phyloP scores from a whole-genome alignment of 2,797 vertebrate genomes.

The Hafferia zeledoni region DNA sequence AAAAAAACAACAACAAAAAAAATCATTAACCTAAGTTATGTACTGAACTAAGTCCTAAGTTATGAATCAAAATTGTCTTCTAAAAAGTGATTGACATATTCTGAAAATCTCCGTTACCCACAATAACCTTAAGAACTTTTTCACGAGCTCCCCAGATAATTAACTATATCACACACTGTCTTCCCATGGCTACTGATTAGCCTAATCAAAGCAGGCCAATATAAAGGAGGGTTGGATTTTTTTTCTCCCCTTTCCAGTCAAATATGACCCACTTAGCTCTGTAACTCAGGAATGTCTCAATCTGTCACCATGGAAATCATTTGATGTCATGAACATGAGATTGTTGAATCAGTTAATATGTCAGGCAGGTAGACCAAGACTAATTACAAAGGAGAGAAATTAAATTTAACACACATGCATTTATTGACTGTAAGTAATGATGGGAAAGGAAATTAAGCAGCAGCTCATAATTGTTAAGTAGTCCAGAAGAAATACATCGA shows the following conservation, averaged over 20 bases:
- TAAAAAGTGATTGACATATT: neutral
- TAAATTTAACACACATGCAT: neutral
- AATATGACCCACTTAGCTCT: neutral
- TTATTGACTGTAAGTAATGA: conserved; percentile 2
- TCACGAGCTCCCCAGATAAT: neutral
- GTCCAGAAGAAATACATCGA: conserved; percentile 29
- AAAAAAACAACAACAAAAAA: neutral
- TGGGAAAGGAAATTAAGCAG: neutral
- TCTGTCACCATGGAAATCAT: conserved; percentile 36
- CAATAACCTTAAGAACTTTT: neutral
- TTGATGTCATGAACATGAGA: neutral
- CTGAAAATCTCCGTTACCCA: neutral
- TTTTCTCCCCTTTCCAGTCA: neutral
- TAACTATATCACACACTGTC: neutral
- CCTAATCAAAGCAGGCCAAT: neutral
- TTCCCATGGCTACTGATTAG: neutral
- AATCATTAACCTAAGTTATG: neutral
- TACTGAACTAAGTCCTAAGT: neutral
- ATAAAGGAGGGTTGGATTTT: neutral
- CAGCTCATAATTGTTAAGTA: neutral
- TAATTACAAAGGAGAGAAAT: neutral
- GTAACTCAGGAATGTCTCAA: neutral
- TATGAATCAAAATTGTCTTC: neutral
- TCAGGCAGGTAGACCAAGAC: conserved; percentile 16
- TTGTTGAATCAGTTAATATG: conserved; percentile 12